Base-by-base conservation (phyloP, 2,113 vertebrate genomes). In the Rynchops niger region DNA sequence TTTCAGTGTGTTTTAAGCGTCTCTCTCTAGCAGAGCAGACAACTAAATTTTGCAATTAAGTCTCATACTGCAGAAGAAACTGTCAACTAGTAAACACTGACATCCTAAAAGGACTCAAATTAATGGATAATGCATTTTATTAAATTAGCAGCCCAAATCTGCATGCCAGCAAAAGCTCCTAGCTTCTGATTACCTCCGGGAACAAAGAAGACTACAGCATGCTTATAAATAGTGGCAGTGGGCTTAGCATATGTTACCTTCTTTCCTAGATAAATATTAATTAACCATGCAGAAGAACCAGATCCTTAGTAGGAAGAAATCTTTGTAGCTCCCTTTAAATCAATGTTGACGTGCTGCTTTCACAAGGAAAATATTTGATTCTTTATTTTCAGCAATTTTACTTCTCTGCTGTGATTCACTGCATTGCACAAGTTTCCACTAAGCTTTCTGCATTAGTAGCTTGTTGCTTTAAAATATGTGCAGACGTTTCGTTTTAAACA, bases 151-250 rank as follows among this genome's bases (percentile, higher is more conserved):
- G 88, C 34, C 59, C 76, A 90, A 90, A 80, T 95, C 79, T 96
- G 96, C 88, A 88, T 85, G 74, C 70, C 70, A 94, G 93, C 83
- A 82, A 93, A 96, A 95, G 77, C 93, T 97, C 65, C 90, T 67
- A 67, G 81, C 81, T 94, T 87, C 84, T 96, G 95, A 93, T 94
- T 96, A 95, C 91, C 95, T 86, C 89, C 0, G 34, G 82, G 95
- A 97, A 96, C 93, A 97, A 97, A 96, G 96, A 86, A 3, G 15
- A 93, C 66, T 79, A 80, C 23, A 96, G 90, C 36, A 62, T n/a
- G 76, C 67, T 95, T 96, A 97, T 85, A 95, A 94, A 95, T 82
- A 95, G 86, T 96, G 93, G 81, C 97, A 97, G 89, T 94, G 84
- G 84, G 95, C 70, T 95, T 88, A 95, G 90, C 93, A 85, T 88